phyloP scores from a whole-genome alignment of 2,113 vertebrate species.

The Burhinus oedicnemus region DNA sequence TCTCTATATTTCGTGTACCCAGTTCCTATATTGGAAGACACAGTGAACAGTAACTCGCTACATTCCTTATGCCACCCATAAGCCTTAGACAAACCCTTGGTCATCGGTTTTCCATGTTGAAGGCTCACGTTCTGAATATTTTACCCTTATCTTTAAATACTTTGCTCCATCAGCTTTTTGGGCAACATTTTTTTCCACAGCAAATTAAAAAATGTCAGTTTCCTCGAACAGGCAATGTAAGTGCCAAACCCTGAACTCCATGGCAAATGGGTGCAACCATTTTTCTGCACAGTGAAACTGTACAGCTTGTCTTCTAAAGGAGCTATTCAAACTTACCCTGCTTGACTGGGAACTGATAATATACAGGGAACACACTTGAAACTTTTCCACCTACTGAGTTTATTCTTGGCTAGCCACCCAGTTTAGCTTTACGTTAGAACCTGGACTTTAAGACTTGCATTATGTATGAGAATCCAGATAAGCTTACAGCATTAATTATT shows the following conservation, averaged over 20 bases:
- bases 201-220: neutral
- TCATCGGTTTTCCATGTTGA: neutral
- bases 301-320: neutral
- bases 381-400: conserved; percentile 47
- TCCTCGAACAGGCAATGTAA: neutral
- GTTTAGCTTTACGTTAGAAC: conserved; percentile 46
- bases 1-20: neutral
- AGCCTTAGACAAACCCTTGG: neutral
- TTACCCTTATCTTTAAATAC: neutral
- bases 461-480: conserved; percentile 79
- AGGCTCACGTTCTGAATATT: neutral
- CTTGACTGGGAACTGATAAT: conserved; percentile 8
- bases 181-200: neutral
- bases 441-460: conserved; percentile 64
- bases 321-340: neutral
- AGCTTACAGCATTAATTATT: conserved; percentile 75
- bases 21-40: neutral
- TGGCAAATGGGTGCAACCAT: neutral
- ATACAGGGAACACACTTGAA: conserved; percentile 11
- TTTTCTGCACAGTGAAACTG: neutral
- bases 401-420: conserved; percentile 33
- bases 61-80: neutral
- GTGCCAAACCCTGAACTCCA: neutral
- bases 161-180: neutral
- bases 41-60: neutral